Conservation (phyloP, 2,888 invertebrate genomes). For the Spatulosminthurus flaviceps region DNA sequence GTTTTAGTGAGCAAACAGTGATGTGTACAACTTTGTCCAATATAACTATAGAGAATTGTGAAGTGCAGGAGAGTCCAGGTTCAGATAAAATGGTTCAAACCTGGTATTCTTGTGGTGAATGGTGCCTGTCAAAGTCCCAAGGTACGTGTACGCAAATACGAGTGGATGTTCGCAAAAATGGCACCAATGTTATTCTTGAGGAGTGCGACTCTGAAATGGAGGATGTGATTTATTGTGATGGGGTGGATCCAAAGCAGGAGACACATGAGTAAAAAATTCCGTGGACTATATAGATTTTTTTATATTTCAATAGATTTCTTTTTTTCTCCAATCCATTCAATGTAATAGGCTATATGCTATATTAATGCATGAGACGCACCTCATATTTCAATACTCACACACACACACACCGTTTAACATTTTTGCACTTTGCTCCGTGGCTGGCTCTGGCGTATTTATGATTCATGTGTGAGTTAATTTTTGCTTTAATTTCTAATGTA, state of each 20-base stretch:
- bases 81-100: slow-evolving; percentile 65
- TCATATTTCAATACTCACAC: no score
- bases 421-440: no score
- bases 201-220: slow-evolving; percentile 88
- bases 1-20: slow-evolving; percentile 83
- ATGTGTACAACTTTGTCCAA: slow-evolving; percentile 89
- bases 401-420: no score
- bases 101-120: slow-evolving; percentile 89
- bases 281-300: no score
- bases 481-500: no score
- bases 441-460: no score
- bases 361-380: no score
- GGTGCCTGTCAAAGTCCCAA: slow-evolving; percentile 91
- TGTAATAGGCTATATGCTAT: no score
- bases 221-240: slow-evolving; percentile 83
- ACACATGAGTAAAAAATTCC: background rate
- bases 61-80: slow-evolving; percentile 65
- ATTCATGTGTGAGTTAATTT: no score
- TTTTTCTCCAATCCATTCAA: no score
- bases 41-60: slow-evolving; percentile 82
- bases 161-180: slow-evolving; percentile 85
- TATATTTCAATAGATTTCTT: no score
- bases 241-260: slow-evolving; percentile 53
- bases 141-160: slow-evolving; percentile 90
- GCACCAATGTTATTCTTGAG: slow-evolving; percentile 79